Evolutionary conservation across 1,140 invertebrate genomes (phyloP).

Genomic region (Pachypeltis micranthus): DNA sequence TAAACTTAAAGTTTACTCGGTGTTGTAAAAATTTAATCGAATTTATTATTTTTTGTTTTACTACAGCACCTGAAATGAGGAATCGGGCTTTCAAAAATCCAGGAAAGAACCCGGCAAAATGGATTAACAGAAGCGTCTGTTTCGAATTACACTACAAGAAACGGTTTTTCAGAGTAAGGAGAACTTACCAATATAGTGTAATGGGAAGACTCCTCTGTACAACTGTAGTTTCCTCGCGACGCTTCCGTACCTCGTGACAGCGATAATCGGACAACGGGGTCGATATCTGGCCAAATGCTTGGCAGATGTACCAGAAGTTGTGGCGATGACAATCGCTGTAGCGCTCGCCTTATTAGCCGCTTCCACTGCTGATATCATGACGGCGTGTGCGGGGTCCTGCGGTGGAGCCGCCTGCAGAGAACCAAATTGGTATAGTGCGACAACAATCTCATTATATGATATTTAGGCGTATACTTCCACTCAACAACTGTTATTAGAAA

Average conservation of each 20-base stretch:
- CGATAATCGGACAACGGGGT: constrained; percentile 91
- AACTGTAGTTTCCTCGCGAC: constrained; percentile 88
- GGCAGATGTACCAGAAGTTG: constrained; percentile 86
- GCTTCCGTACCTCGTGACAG: constrained; percentile 77
- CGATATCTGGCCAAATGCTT: constrained; percentile 87
- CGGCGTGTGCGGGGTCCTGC: constrained; percentile 79
- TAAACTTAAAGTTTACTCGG: too few relatives aligned
- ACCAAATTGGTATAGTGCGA: neutral
- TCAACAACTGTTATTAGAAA: too few relatives aligned
- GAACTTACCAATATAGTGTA: constrained; percentile 19
- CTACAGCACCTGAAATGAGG: too few relatives aligned
- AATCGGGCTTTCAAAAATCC: too few relatives aligned
- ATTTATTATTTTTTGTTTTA: too few relatives aligned
- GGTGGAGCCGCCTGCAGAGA: constrained; percentile 51
- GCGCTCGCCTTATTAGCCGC: constrained; percentile 85
- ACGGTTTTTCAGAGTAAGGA: too few relatives aligned
- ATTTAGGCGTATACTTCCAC: too few relatives aligned
- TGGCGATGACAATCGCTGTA: constrained; percentile 88
- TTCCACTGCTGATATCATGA: constrained; percentile 92
- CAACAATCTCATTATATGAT: too few relatives aligned
- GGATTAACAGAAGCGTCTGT: too few relatives aligned
- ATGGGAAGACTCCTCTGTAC: constrained; percentile 41
- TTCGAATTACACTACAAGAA: too few relatives aligned
- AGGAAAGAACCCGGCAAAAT: too few relatives aligned
- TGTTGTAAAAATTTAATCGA: too few relatives aligned